Base-by-base conservation (phyloP, 64 coral and sea anemone species). In the Pocillopora damicornis region DNA sequence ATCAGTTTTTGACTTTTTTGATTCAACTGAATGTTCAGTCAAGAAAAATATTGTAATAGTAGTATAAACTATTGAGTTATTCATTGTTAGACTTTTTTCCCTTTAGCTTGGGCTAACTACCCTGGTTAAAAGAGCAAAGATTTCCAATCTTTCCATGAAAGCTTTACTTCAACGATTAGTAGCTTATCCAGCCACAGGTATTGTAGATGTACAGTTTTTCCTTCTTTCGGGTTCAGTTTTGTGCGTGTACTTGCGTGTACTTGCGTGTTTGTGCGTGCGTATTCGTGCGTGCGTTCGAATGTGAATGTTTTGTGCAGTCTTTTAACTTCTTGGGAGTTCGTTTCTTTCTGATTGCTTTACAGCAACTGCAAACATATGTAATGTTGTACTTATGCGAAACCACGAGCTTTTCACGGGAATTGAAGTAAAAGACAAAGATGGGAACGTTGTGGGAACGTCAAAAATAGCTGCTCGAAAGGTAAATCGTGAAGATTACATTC, bases 171-270 rank as follows among this genome's bases (percentile, higher is more conserved):
- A 99, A 79, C 76, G 93, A 76, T 75, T 99, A 75, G 93, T 99
- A 14, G 97, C 97, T 14, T 99, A 92, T 80, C 97, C 97, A 51
- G 97, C 97, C 17, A 99, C 97, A 91, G 97, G 97, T 99, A 81
- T 60, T 20, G 9, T 37, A 76, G 34, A 5, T 51, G 45, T 74
- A 2, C 66, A 86, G 12, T 74, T 0, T 20, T 18, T 10, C 15
- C 13, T 74, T n/a, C 15, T 63, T 36, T 25, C n/a, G 25, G 23
- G 23, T 9, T 22, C 17, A 22, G 30, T 30, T 9, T 68, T n/a
- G n/a, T 10, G 25, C n/a, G 1, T 20, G 42, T 51, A 1, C 42
- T 0, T 51, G 42, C 7, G 30, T 30, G 30, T 30, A 30, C 30
- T 30, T 30, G 30, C 30, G 30, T 30, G 30, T 30, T 30, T 0